Conservation (phyloP, 2,113 vertebrate genomes). For the Elephantulus edwardii region DNA sequence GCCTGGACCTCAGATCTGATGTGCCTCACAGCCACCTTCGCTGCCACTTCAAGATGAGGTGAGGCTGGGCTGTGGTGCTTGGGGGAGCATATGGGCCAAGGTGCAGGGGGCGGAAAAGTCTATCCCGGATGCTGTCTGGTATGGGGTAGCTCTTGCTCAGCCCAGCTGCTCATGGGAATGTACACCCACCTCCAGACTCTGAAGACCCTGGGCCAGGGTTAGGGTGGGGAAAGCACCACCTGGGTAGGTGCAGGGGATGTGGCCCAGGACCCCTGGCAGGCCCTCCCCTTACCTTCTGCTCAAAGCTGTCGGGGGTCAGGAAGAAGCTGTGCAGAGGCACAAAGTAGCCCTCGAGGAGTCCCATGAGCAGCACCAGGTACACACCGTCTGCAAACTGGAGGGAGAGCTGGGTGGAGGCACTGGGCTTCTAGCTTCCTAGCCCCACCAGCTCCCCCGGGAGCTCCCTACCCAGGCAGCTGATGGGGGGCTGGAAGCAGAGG, state of each 20-base stretch:
- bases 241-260: accelerated
- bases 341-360: slow-evolving; percentile 97
- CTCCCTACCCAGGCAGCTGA: background rate
- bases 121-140: too few species aligned
- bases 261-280: background rate
- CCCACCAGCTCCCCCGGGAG: background rate
- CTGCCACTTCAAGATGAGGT: background rate
- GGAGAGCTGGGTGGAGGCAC: background rate
- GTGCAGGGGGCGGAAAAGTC: background rate
- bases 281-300: slow-evolving; percentile 92
- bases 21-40: background rate
- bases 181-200: too few species aligned
- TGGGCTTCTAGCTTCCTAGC: background rate
- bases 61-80: background rate
- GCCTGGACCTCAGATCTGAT: background rate
- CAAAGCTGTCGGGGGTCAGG: slow-evolving; percentile 97
- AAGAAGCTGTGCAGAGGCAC: slow-evolving; percentile 98
- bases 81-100: background rate
- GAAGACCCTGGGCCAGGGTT: background rate
- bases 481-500: background rate
- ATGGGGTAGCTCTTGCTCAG: background rate
- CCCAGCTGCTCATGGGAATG: background rate
- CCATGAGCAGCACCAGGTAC: slow-evolving; percentile 98
- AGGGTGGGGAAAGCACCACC: accelerated
- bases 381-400: slow-evolving; percentile 98